These are phyloP conservation scores for Pseudochirops corinnae DNA, from an alignment of 2,797 vertebrate species.

Conservation along the genomic window DNA sequence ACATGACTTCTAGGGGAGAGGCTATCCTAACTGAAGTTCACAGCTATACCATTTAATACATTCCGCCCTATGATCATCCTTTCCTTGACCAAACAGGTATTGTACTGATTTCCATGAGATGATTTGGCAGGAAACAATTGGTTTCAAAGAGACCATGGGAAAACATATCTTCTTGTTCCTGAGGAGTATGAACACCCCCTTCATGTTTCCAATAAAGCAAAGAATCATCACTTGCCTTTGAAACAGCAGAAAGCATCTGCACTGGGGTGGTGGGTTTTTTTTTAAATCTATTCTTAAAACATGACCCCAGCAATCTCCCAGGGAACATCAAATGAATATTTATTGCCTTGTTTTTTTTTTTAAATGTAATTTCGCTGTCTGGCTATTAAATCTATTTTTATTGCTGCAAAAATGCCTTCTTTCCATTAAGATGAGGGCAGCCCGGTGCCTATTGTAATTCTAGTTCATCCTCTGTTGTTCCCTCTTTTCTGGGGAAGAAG, in stretches of 20 bases:
- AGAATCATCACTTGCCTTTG: rapidly evolving
- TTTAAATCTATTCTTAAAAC: slow-evolving; percentile 48
- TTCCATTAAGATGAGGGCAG: slow-evolving; percentile 33
- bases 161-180: rapidly evolving
- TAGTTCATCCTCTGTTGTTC: rapidly evolving
- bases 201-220: rapidly evolving
- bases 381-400: slow-evolving; percentile 78
- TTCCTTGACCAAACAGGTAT: not conserved
- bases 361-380: slow-evolving; percentile 60
- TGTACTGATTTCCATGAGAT: rapidly evolving
- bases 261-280: rapidly evolving
- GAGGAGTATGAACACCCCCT: not conserved
- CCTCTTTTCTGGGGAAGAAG: rapidly evolving
- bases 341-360: slow-evolving; percentile 25
- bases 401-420: slow-evolving; percentile 39
- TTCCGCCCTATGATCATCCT: not conserved
- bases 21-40: not conserved
- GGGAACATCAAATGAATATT: slow-evolving; percentile 58
- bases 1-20: not conserved
- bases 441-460: not conserved
- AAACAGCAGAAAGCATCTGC: not conserved
- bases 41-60: not conserved
- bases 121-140: not conserved
- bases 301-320: not conserved
- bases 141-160: not conserved